A percentile compares a stretch with the other conserved stretches of the same genome.
Conservation (phyloP, 2,888 invertebrate species). For the Adela reaumurella region DNA sequence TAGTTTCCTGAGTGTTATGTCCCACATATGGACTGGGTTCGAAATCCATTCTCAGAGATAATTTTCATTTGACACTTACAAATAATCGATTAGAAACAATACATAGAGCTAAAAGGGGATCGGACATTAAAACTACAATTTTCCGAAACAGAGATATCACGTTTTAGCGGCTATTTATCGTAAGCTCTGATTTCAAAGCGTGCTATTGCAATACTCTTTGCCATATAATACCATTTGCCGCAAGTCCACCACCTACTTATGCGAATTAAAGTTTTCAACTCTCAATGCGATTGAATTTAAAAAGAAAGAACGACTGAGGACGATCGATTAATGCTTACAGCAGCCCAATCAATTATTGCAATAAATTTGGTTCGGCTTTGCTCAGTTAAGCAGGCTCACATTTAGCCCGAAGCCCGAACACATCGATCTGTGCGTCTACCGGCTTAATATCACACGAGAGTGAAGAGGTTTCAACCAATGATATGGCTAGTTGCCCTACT, state of each 20-base stretch:
- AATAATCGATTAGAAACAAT: constrained; percentile 10
- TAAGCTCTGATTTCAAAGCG: too few species aligned
- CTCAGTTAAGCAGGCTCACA: constrained; percentile 9
- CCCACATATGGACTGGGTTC: constrained; percentile 9
- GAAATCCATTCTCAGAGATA: constrained; percentile 8
- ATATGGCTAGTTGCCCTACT: too few species aligned
- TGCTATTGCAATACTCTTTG: too few species aligned
- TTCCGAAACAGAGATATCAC: constrained; percentile 7
- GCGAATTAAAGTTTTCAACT: constrained; percentile 11
- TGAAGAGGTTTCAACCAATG: too few species aligned
- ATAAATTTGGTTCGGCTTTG: constrained; percentile 11
- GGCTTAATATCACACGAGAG: too few species aligned
- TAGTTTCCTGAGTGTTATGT: constrained; percentile 8
- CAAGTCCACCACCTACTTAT: constrained; percentile 11
- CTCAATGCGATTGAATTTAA: constrained; percentile 10
- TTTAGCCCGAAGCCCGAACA: constrained; percentile 8
- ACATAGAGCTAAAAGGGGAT: constrained; percentile 7
- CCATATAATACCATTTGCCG: too few species aligned
- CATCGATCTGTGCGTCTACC: too few species aligned
- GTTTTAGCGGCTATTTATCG: too few species aligned
- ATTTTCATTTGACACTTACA: constrained; percentile 9
- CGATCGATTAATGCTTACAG: constrained; percentile 14
- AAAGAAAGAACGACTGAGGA: constrained; percentile 12
- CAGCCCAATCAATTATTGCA: constrained; percentile 11
- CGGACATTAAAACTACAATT: constrained; percentile 9